These are phyloP conservation scores for Nemoura dubitans DNA, from an alignment of 2,888 invertebrate species.

Conservation along the genomic window DNA sequence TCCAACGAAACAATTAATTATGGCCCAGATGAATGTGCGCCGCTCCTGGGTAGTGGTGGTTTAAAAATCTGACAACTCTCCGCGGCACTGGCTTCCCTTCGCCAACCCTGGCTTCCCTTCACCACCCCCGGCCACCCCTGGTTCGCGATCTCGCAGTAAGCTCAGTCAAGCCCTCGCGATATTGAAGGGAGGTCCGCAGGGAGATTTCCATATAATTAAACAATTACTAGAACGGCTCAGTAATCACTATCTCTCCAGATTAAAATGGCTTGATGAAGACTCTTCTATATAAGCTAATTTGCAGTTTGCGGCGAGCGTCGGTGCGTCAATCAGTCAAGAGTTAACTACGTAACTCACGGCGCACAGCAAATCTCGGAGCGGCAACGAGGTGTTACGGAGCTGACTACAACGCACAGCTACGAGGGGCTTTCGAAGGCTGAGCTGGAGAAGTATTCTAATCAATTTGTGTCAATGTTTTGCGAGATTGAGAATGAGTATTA, in stretches of 20 bases:
- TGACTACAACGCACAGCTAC: too few species aligned
- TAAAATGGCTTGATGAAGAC: constrained; percentile 7
- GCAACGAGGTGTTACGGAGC: too few species aligned
- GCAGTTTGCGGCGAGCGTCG: neutral
- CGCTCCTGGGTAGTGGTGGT: constrained; percentile 8
- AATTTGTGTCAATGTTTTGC: too few species aligned
- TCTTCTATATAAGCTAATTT: neutral
- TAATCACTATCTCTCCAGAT: constrained; percentile 28
- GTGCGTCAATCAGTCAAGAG: neutral
- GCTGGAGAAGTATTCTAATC: too few species aligned
- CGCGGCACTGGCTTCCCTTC: neutral
- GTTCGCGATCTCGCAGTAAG: neutral
- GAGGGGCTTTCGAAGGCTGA: too few species aligned
- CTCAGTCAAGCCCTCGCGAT: constrained; percentile 23
- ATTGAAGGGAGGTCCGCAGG: constrained; percentile 15
- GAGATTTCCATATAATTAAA: constrained; percentile 40
- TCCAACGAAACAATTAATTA: constrained; percentile 32
- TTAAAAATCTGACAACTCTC: constrained; percentile 15
- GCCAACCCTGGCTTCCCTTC: constrained; percentile 7
- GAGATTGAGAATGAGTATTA: too few species aligned
- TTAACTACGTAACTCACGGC: neutral
- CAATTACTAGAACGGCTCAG: constrained; percentile 23
- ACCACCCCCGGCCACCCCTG: neutral
- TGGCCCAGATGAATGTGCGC: constrained; percentile 25
- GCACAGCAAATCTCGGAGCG: too few species aligned